Conservation (phyloP, 1,140 invertebrate species). For the Leptestheria dahalacensis region DNA sequence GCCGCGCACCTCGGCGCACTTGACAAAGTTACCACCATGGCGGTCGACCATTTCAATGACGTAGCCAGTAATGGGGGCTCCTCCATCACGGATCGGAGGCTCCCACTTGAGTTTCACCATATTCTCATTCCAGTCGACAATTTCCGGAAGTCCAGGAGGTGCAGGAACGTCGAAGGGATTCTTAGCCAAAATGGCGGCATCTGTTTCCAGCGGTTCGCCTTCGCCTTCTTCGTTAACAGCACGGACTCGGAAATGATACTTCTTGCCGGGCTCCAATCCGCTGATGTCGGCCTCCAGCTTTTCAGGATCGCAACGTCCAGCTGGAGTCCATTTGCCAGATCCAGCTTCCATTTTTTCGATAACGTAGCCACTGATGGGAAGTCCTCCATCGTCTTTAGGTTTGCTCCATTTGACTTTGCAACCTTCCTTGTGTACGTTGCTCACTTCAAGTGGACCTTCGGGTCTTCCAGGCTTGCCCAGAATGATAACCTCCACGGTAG, state of each 20-base stretch:
- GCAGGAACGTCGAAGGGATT: slow-evolving; percentile 87
- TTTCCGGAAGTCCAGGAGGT: slow-evolving; percentile 79
- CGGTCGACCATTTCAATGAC: slow-evolving; percentile 76
- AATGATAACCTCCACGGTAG: slow-evolving; percentile 83
- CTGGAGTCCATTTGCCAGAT: slow-evolving; percentile 74
- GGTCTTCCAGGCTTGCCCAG: slow-evolving; percentile 84
- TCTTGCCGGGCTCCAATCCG: slow-evolving; percentile 76
- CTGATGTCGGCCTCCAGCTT: slow-evolving; percentile 72
- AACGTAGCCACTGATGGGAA: slow-evolving; percentile 75
- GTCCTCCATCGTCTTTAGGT: slow-evolving; percentile 85
- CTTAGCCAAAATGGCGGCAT: slow-evolving; percentile 73
- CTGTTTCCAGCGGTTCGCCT: slow-evolving; percentile 79
- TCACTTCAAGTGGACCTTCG: slow-evolving; percentile 82
- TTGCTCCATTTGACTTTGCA: slow-evolving; percentile 91
- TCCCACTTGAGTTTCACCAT: slow-evolving; percentile 93
- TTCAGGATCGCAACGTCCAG: slow-evolving; percentile 60
- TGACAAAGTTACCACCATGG: slow-evolving; percentile 41
- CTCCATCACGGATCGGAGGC: slow-evolving; percentile 82
- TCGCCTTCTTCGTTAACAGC: slow-evolving; percentile 92
- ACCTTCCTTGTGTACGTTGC: slow-evolving; percentile 84
- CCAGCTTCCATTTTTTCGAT: slow-evolving; percentile 83
- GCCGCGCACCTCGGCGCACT: slow-evolving; percentile 61
- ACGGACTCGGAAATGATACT: slow-evolving; percentile 88
- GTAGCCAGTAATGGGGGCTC: slow-evolving; percentile 88
- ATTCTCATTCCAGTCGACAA: slow-evolving; percentile 83